Conservation (phyloP, 1,140 invertebrate species). For the Arctopsyche grandis region DNA sequence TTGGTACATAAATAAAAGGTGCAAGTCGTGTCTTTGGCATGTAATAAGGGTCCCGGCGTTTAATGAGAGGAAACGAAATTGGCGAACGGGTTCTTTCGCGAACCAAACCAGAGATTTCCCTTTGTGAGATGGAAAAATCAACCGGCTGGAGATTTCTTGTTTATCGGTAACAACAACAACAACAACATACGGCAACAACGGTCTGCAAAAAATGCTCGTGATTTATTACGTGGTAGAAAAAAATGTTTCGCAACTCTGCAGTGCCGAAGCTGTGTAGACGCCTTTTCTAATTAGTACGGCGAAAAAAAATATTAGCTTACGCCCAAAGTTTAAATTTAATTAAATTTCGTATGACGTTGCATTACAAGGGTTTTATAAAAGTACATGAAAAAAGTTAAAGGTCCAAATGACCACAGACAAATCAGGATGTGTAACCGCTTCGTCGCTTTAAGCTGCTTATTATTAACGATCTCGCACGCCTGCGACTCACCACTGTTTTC, state of each 20-base stretch:
- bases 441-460: not conserved
- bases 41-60: slow-evolving; percentile 17
- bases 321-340: not conserved
- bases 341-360: not conserved
- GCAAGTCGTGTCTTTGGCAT: slow-evolving; percentile 28
- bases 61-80: slow-evolving; percentile 33
- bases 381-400: not conserved
- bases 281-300: too few species aligned
- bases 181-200: too few species aligned
- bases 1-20: slow-evolving; percentile 25
- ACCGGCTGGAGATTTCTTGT: not conserved
- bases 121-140: not conserved
- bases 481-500: not conserved
- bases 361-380: not conserved
- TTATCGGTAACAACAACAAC: not conserved
- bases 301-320: not conserved
- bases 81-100: not conserved
- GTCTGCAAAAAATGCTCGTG: too few species aligned
- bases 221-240: too few species aligned
- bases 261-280: too few species aligned
- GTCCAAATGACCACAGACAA: not conserved
- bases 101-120: not conserved
- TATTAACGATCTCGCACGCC: not conserved
- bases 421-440: not conserved
- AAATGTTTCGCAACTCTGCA: too few species aligned